These are phyloP conservation scores for Belonocnema kinseyi DNA, from an alignment of 1,140 invertebrate species.

Conservation along the genomic window DNA sequence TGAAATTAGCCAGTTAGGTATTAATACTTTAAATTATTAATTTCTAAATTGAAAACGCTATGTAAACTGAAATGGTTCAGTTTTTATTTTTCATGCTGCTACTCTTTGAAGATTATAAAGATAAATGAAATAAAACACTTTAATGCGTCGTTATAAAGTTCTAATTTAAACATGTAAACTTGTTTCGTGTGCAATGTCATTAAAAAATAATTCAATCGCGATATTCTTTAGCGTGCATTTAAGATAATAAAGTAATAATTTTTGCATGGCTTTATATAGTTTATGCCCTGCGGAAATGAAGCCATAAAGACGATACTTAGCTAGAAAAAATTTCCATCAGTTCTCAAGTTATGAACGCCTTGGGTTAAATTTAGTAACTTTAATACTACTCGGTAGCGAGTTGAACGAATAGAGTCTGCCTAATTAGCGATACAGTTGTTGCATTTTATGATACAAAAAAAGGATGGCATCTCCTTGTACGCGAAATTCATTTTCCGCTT, in stretches of 20 bases:
- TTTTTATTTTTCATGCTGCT: no score
- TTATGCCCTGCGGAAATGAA: constrained; percentile 22
- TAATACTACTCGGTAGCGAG: constrained; percentile 16
- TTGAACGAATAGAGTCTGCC: constrained; percentile 3
- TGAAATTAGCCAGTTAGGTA: no score
- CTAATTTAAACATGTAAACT: constrained; percentile 5
- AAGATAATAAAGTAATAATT: constrained; percentile 20
- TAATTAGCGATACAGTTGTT: constrained; percentile 18
- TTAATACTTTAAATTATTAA: no score
- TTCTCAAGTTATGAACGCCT: constrained; percentile 4
- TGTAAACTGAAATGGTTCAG: no score
- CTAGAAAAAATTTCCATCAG: constrained; percentile 11
- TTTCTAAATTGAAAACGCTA: no score
- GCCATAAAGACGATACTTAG: constrained; percentile 25
- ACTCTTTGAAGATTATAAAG: not conserved
- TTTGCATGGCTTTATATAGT: not conserved
- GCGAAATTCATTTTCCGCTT: not conserved
- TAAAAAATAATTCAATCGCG: constrained; percentile 21
- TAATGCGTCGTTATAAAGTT: not conserved
- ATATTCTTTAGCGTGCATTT: constrained; percentile 3
- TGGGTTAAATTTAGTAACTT: constrained; percentile 14
- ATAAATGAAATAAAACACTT: not conserved
- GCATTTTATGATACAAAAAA: not conserved
- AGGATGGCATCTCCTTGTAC: not conserved
- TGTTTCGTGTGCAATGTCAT: constrained; percentile 12